Conservation (phyloP, 2,113 vertebrate species). For the Nanorana parkeri region DNA sequence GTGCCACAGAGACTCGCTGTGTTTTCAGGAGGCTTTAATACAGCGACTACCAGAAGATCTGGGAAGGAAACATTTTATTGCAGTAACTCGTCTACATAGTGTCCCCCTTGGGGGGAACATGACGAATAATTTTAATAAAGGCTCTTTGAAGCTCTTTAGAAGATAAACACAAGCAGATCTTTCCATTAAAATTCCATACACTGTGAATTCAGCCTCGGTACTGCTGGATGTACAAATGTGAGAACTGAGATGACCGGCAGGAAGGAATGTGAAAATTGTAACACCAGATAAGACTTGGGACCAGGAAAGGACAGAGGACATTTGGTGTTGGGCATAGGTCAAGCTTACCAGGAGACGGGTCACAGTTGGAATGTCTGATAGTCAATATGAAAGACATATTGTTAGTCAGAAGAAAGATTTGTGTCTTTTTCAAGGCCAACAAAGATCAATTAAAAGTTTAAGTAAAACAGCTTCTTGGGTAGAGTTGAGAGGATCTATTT, state of each 20-base stretch:
- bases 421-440: too few species aligned
- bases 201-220: neutral
- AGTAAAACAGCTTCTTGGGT: too few species aligned
- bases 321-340: neutral
- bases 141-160: neutral
- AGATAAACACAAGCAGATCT: slow-evolving; percentile 11
- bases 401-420: too few species aligned
- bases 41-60: neutral
- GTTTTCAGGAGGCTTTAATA: neutral
- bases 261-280: slow-evolving; percentile 13
- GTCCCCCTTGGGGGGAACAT: neutral
- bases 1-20: too few species aligned
- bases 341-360: neutral
- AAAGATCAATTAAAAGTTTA: too few species aligned
- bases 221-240: neutral
- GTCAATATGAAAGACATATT: too few species aligned
- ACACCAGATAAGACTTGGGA: neutral
- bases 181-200: slow-evolving; percentile 25
- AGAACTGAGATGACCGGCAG: neutral
- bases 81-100: neutral
- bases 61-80: neutral
- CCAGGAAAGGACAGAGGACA: neutral
- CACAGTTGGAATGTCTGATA: neutral
- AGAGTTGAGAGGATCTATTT: too few species aligned
- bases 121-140: neutral